These are phyloP conservation scores for Aplidium turbinatum DNA, from an alignment of 23 tunicate genomes.

Conservation along the genomic window DNA sequence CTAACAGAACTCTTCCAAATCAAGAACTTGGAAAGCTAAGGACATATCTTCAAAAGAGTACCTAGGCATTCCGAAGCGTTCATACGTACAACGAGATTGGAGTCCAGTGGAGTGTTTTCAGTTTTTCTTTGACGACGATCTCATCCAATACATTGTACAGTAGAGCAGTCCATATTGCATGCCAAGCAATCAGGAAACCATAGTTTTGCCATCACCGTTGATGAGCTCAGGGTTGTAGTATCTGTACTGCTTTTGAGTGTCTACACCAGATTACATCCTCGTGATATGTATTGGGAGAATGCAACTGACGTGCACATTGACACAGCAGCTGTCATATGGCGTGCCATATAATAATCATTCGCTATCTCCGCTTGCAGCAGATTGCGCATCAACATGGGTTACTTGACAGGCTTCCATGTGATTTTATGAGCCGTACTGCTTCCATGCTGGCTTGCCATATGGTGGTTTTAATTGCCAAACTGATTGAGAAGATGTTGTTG, in stretches of 20 bases:
- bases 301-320: background rate
- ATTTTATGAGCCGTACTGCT: too few species aligned
- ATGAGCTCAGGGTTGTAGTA: background rate
- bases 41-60: too few species aligned
- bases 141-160: background rate
- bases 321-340: background rate
- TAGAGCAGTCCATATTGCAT: background rate
- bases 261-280: background rate
- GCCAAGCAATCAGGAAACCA: constrained; percentile 5
- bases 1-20: background rate
- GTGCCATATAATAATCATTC: too few species aligned
- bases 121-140: background rate
- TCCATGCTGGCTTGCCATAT: too few species aligned
- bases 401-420: too few species aligned
- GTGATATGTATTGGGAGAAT: background rate
- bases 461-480: too few species aligned
- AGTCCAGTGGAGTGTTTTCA: constrained; percentile 1
- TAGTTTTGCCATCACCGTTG: background rate
- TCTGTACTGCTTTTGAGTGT: background rate
- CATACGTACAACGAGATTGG: background rate
- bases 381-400: too few species aligned
- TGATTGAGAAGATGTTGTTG: too few species aligned
- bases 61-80: background rate
- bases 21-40: too few species aligned
- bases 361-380: too few species aligned